phyloP scores from a whole-genome alignment of 2,113 vertebrate species.

The Sceloporus tristichus region DNA sequence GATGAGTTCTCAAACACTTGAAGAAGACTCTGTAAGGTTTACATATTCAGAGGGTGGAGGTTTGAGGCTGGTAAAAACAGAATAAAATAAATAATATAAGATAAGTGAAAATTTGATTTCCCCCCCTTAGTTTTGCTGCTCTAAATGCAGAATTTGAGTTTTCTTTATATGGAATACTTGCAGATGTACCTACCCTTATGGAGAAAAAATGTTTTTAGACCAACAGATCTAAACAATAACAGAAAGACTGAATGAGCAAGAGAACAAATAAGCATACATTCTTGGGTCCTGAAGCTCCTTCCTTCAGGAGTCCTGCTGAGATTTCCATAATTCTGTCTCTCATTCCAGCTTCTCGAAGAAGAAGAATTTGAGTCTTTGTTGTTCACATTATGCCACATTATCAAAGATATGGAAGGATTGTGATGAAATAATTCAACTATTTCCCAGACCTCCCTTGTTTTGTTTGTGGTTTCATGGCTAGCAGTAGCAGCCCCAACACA shows the following conservation, averaged over 20 bases:
- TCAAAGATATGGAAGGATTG: not conserved
- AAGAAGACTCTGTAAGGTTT: not conserved
- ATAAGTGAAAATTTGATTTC: constrained; percentile 3
- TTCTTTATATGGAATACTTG: not conserved
- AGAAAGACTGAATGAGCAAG: not conserved
- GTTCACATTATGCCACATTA: not conserved
- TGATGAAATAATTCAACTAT: not conserved
- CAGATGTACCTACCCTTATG: not conserved
- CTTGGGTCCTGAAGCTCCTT: not conserved
- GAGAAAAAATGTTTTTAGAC: not conserved
- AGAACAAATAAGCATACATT: too few relatives aligned
- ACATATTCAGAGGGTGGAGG: not conserved
- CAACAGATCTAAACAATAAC: not conserved
- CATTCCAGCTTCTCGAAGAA: not conserved
- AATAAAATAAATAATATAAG: constrained; percentile 6
- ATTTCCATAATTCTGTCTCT: not conserved
- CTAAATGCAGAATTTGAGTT: not conserved
- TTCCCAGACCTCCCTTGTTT: not conserved
- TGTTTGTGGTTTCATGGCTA: not conserved
- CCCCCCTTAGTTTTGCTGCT: not conserved
- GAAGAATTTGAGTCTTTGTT: not conserved
- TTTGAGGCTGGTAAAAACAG: not conserved
- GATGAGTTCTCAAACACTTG: not conserved
- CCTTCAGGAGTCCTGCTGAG: not conserved
- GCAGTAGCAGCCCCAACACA: not conserved